Evolutionary conservation across 2,888 invertebrate species (phyloP), one percentile per base, ranked within the genome.

Genomic region (Epicampocera succincta): DNA sequence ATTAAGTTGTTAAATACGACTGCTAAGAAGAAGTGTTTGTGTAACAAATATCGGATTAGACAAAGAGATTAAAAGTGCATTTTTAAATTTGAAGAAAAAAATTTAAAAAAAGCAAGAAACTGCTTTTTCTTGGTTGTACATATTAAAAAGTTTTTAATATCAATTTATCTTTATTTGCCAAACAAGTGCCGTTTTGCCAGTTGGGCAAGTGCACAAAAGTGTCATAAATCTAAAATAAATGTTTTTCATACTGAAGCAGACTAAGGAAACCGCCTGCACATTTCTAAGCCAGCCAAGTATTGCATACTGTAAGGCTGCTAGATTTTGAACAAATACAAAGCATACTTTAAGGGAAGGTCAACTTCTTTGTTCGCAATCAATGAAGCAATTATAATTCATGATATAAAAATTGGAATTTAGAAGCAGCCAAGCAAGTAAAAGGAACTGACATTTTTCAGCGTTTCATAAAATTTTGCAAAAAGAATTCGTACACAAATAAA

Each of bases 1-100:
- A 61, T 69, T 69, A 61, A 61, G 54, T 11, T 61, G 60, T 76
- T 76, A 52, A 52, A 61, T 68, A 68, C 56, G 65, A 58, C n/a
- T n/a, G n/a, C 25, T 25, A 25, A 25, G 65, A 73, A 54, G 15
- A 12, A 40, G 42, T 68, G 25, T 54, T 54, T 68, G n/a, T 42
- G 25, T 3, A 8, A 29, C n/a, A 63, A 46, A 5, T 25, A 25
- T 25, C 12, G 54, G n/a, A n/a, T 25, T 25, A 25, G 25, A 5
- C 44, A 44, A n/a, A 44, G 44, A 44, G n/a, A 54, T 25, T 25
- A 25, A 25, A 25, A 25, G 25, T 25, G 25, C 25, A 25, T 25
- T 25, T 25, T 25, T 25, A 25, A 25, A 25, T 25, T 25, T 25
- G 5, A 25, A 25, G 5, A 25, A 25, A 25, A n/a, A n/a, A n/a